Base-by-base conservation (phyloP, 2,888 invertebrate genomes). In the Lithosia quadra region DNA sequence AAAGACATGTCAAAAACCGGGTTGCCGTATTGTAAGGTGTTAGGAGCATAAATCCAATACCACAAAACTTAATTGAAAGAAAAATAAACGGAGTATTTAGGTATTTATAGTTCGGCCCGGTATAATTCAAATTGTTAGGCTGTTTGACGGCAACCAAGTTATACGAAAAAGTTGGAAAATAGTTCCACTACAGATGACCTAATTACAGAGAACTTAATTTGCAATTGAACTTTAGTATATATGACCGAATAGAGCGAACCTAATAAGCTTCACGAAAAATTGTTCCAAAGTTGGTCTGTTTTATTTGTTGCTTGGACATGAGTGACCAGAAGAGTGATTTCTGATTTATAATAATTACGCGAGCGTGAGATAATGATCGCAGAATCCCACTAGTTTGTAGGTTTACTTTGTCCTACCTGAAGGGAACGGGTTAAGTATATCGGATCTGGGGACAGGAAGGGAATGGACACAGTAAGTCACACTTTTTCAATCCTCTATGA, bases 11-110 rank as follows among this genome's bases (percentile, higher is more conserved):
- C n/a, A n/a, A n/a, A n/a, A n/a, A n/a, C n/a, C n/a, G n/a, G n/a
- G n/a, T n/a, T n/a, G n/a, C n/a, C n/a, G n/a, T n/a, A n/a, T n/a
- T 28, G 71, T 78, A 36, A 22, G 22, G 21, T 60, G 21, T 8
- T 43, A 39, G 18, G 24, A 24, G 61, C 61, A 34, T 13, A 21
- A 34, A 22, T 55, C 55, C 63, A 63, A 22, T 49, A 63, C 34
- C 22, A 34, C 34, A 55, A 55, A 22, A 61, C 11, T 43, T 43
- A 28, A n/a, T 61, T 43, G 24, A 15, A 61, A 61, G 22, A 61
- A 43, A 61, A 34, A 63, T 43, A 55, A 33, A 53, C 24, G 1
- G 21, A 33, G 33, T 63, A n/a, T 49, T 49, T 49, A 15, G 33
- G 21, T 34, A 63, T 33, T 33, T 33, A n/a, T 33, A 55, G 7